These are phyloP conservation scores for Hycleus phaleratus DNA, from an alignment of 1,140 invertebrate species.

Conservation along the genomic window DNA sequence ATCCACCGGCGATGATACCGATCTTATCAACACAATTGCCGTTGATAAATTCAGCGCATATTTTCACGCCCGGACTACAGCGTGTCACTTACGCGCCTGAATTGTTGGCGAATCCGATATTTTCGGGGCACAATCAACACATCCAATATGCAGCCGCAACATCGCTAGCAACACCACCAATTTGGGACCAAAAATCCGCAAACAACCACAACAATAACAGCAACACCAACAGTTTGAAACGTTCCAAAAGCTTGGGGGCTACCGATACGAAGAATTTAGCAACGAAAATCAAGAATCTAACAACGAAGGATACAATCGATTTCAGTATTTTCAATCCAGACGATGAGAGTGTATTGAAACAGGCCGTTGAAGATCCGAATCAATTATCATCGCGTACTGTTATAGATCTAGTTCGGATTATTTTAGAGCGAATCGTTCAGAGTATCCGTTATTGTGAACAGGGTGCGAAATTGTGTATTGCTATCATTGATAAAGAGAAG, in stretches of 20 bases:
- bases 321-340: conserved; percentile 61
- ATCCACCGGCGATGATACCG: conserved; percentile 37
- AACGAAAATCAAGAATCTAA: conserved; percentile 48
- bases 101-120: conserved; percentile 24
- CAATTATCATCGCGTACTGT: conserved; percentile 63
- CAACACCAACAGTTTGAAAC: conserved; percentile 47
- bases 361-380: conserved; percentile 74
- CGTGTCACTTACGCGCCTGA: conserved; percentile 5
- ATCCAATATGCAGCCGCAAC: conserved; percentile 22
- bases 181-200: not conserved
- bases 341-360: conserved; percentile 61
- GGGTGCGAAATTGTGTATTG: conserved; percentile 72
- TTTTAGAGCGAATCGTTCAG: conserved; percentile 70
- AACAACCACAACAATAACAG: conserved; percentile 16
- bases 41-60: conserved; percentile 29
- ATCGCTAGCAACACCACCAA: conserved; percentile 1
- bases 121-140: conserved; percentile 28
- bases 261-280: conserved; percentile 49
- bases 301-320: conserved; percentile 58
- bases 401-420: conserved; percentile 76
- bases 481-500: conserved; percentile 77
- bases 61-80: too few species aligned
- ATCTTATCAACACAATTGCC: conserved; percentile 32
- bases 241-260: conserved; percentile 73
- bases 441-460: conserved; percentile 68